A percentile compares a stretch with the other conserved stretches of the same genome.
Evolutionary conservation across 2,797 vertebrate species (phyloP).

Genomic region (Oreonectes daqikongensis): DNA sequence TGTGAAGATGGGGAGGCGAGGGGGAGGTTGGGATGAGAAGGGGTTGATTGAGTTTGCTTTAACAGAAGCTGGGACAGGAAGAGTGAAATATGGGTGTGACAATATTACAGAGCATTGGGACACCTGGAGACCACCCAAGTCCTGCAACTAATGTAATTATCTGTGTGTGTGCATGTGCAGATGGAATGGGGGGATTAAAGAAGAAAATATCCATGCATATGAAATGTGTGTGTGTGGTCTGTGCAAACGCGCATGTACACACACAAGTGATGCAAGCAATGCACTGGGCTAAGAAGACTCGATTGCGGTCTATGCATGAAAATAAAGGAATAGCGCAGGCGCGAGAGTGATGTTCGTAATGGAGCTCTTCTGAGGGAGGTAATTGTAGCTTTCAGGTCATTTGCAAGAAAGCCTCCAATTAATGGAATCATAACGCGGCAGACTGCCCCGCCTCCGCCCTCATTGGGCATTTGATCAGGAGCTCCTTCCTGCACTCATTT

Average conservation of each 20-base stretch:
- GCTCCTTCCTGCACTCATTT: conserved; percentile 3
- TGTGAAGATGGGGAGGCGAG: conserved; percentile 34
- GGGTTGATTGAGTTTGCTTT: conserved; percentile 62
- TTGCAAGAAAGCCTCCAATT: conserved; percentile 59
- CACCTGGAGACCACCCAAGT: conserved; percentile 61
- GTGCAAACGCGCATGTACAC: neutral
- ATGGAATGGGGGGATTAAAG: conserved; percentile 16
- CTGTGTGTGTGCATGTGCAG: conserved; percentile 28
- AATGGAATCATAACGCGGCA: conserved; percentile 52
- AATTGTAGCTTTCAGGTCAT: conserved; percentile 59
- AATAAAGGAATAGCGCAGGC: neutral
- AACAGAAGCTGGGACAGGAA: conserved; percentile 54
- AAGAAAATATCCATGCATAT: conserved; percentile 21
- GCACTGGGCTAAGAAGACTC: neutral
- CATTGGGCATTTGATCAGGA: conserved; percentile 52
- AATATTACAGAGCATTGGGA: conserved; percentile 62
- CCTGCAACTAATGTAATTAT: conserved; percentile 58
- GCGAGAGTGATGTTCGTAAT: conserved; percentile 39
- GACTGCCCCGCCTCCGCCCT: conserved; percentile 19
- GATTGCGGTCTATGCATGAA: neutral
- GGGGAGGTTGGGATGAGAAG: conserved; percentile 40
- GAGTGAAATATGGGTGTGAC: conserved; percentile 61
- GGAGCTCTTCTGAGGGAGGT: conserved; percentile 37
- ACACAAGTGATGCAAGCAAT: neutral
- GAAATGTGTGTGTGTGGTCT: conserved; percentile 12